These are phyloP conservation scores for Rhincodon typus DNA, from an alignment of 2,797 vertebrate species.

Conservation along the genomic window DNA sequence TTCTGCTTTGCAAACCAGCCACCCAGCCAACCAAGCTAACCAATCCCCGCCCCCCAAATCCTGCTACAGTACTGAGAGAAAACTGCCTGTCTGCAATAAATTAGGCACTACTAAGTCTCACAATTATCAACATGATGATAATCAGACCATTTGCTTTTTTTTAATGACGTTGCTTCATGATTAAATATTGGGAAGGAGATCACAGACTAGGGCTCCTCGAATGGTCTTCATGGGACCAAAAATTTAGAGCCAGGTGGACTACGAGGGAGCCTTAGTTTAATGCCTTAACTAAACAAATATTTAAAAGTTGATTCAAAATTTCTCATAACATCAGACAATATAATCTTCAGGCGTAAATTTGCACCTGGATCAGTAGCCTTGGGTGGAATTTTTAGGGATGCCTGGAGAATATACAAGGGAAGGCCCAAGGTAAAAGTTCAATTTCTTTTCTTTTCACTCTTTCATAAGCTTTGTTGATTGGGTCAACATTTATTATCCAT, in stretches of 20 bases:
- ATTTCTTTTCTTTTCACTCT: too few relatives aligned
- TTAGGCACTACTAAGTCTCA: not conserved
- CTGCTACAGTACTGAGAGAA: not conserved
- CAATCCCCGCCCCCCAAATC: too few relatives aligned
- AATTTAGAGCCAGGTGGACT: not conserved
- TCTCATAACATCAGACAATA: not conserved
- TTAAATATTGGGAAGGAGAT: not conserved
- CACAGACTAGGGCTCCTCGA: too few relatives aligned
- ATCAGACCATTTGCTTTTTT: not conserved
- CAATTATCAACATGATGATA: not conserved
- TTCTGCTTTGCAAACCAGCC: too few relatives aligned
- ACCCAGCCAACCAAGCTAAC: too few relatives aligned
- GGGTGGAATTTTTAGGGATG: too few relatives aligned
- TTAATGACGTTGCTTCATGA: not conserved
- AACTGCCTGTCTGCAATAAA: not conserved
- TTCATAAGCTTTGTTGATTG: too few relatives aligned
- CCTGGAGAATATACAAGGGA: too few relatives aligned
- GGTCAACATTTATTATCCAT: too few relatives aligned
- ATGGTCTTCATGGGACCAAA: not conserved
- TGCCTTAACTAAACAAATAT: not conserved
- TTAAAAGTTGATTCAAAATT: not conserved
- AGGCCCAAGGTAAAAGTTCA: too few relatives aligned
- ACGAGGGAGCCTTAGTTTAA: not conserved
- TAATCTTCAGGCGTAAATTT: not conserved
- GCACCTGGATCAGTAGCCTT: not conserved